Percentiles rank a stretch among this genome's conserved stretches.
These are phyloP conservation scores for Enteromius treurensis DNA, from an alignment of 2,797 vertebrate species.

Conservation along the genomic window DNA sequence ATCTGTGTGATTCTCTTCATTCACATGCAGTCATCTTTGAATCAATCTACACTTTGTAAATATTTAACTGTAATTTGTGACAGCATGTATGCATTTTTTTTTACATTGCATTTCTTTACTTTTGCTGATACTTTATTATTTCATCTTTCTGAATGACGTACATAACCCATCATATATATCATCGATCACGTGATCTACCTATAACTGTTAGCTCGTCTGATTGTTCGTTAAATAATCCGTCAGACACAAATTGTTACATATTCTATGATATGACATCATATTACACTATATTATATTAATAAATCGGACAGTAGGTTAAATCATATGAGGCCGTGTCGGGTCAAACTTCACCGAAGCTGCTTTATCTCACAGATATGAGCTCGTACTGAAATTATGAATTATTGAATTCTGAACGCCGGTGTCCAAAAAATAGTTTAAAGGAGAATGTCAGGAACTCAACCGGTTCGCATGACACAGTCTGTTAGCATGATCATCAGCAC, in stretches of 20 bases:
- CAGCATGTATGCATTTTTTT: background rate
- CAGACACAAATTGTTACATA: background rate
- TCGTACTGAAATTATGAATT: background rate
- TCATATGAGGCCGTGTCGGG: background rate
- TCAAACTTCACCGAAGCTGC: background rate
- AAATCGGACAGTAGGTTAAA: background rate
- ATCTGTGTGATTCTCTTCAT: background rate
- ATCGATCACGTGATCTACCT: background rate
- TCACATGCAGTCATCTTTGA: background rate
- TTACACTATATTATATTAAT: background rate
- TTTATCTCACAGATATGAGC: background rate
- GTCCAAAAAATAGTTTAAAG: background rate
- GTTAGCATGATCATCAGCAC: background rate
- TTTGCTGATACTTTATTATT: background rate
- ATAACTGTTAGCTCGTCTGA: background rate
- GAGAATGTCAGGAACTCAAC: background rate
- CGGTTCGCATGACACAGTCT: background rate
- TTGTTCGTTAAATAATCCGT: background rate
- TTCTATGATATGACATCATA: background rate
- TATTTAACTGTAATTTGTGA: background rate
- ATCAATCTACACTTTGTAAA: background rate
- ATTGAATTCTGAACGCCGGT: background rate
- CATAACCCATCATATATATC: background rate
- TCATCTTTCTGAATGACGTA: background rate
- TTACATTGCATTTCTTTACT: background rate